Percentiles rank a stretch among this genome's conserved stretches.
phyloP scores from a whole-genome alignment of 1,140 invertebrate species.

The Hyles vespertilio region DNA sequence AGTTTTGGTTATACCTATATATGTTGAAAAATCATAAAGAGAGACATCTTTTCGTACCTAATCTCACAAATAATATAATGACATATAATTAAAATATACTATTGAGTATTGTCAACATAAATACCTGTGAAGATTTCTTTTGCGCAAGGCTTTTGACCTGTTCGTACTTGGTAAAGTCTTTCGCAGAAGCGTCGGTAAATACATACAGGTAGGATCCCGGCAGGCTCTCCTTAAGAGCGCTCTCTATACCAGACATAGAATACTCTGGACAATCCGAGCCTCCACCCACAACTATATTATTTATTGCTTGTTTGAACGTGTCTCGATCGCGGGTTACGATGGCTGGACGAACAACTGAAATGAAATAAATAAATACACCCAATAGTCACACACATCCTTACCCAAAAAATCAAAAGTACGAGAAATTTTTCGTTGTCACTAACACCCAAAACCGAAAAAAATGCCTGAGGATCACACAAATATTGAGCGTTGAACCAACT shows the following conservation, averaged over 20 bases:
- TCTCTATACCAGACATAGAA: slow-evolving; percentile 77
- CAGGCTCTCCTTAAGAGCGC: slow-evolving; percentile 75
- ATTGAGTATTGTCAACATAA: too few species aligned
- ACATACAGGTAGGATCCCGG: slow-evolving; percentile 80
- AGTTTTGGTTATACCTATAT: too few species aligned
- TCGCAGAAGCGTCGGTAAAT: slow-evolving; percentile 81
- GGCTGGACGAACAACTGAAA: neutral
- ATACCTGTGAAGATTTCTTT: slow-evolving; percentile 17
- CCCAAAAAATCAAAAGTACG: too few species aligned
- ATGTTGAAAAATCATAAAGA: too few species aligned
- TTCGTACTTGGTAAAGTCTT: slow-evolving; percentile 29
- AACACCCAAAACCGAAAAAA: too few species aligned
- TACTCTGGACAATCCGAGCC: slow-evolving; percentile 81
- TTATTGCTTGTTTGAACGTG: slow-evolving; percentile 52
- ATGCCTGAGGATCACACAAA: too few species aligned
- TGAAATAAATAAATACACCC: neutral
- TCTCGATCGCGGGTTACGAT: slow-evolving; percentile 30
- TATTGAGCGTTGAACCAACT: too few species aligned
- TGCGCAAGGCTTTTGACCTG: slow-evolving; percentile 31
- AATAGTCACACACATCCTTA: too few species aligned
- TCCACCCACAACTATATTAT: slow-evolving; percentile 72
- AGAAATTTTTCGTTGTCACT: too few species aligned
- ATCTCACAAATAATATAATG: too few species aligned
- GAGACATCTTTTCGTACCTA: too few species aligned
- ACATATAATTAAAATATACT: too few species aligned